A percentile compares a stretch with the other conserved stretches of the same genome.
phyloP scores from a whole-genome alignment of 2,888 invertebrate species.

The Perizoma affinitatum region DNA sequence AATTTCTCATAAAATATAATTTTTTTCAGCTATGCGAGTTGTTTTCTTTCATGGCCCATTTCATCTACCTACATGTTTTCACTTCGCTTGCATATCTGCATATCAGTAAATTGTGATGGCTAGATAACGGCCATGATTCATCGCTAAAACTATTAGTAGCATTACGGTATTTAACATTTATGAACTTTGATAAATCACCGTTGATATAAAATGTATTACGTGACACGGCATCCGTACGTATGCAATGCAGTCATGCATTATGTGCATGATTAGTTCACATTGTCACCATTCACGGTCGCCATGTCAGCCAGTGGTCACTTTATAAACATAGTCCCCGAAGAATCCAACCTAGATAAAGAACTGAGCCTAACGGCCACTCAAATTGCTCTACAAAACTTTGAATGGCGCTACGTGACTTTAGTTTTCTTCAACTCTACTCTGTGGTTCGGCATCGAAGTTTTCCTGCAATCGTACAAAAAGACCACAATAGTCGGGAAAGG shows the following conservation, averaged over 20 bases:
- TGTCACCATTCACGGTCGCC: slow-evolving; percentile 9
- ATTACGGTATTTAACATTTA: slow-evolving; percentile 21
- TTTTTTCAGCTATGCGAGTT: slow-evolving; percentile 82
- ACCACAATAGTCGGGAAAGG: slow-evolving; percentile 53
- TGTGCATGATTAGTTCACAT: slow-evolving; percentile 15
- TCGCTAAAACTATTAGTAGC: slow-evolving; percentile 19
- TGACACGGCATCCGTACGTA: slow-evolving; percentile 19
- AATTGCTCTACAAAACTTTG: slow-evolving; percentile 62
- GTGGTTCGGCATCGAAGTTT: slow-evolving; percentile 52
- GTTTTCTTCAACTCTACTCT: slow-evolving; percentile 61
- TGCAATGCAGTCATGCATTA: slow-evolving; percentile 9
- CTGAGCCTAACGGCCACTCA: slow-evolving; percentile 58
- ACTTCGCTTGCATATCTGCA: slow-evolving; percentile 12
- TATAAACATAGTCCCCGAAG: slow-evolving; percentile 31
- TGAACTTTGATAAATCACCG: slow-evolving; percentile 28
- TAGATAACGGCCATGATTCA: slow-evolving; percentile 16
- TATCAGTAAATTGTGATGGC: slow-evolving; percentile 25
- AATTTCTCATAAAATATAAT: slow-evolving; percentile 86
- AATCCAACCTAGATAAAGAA: slow-evolving; percentile 28
- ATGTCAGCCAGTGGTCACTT: slow-evolving; percentile 23
- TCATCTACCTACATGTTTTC: background rate
- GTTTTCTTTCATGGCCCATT: slow-evolving; percentile 60
- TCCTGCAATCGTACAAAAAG: slow-evolving; percentile 55
- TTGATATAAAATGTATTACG: slow-evolving; percentile 36
- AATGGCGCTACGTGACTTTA: slow-evolving; percentile 61